A percentile compares a stretch with the other conserved stretches of the same genome.
These are phyloP conservation scores for Anoplius nigerrimus DNA, from an alignment of 2,888 invertebrate genomes.

Conservation along the genomic window DNA sequence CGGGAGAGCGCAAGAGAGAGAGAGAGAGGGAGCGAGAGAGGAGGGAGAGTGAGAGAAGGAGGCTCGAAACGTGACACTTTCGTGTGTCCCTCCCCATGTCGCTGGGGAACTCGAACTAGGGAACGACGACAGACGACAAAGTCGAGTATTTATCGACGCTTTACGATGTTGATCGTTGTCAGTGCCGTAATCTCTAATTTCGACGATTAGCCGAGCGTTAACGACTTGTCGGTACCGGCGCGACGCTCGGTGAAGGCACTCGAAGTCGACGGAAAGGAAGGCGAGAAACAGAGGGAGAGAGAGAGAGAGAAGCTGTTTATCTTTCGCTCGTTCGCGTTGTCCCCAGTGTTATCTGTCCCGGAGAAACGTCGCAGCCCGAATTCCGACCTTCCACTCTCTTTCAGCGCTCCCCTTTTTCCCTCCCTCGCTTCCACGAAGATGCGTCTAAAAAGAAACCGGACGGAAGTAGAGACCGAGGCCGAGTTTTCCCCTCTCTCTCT, in stretches of 20 bases:
- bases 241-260: too few relatives aligned
- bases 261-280: not conserved
- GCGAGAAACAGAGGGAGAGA: too few relatives aligned
- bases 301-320: not conserved
- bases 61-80: too few relatives aligned
- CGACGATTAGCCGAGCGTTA: not conserved
- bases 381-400: not conserved
- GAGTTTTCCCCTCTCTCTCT: not conserved
- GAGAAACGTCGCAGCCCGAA: not conserved
- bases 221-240: not conserved
- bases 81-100: too few relatives aligned
- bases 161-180: slow-evolving; percentile 9
- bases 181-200: slow-evolving; percentile 9
- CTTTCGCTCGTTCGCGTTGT: not conserved
- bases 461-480: not conserved
- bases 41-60: too few relatives aligned
- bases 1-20: too few relatives aligned
- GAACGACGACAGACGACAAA: not conserved
- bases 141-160: slow-evolving; percentile 6
- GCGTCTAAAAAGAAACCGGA: slow-evolving; percentile 1
- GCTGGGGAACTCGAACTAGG: too few relatives aligned
- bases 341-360: not conserved
- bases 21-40: too few relatives aligned
- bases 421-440: slow-evolving; percentile 4
- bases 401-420: not conserved